These are phyloP conservation scores for Neodiprion virginianus DNA, from an alignment of 1,140 invertebrate genomes.

Conservation along the genomic window DNA sequence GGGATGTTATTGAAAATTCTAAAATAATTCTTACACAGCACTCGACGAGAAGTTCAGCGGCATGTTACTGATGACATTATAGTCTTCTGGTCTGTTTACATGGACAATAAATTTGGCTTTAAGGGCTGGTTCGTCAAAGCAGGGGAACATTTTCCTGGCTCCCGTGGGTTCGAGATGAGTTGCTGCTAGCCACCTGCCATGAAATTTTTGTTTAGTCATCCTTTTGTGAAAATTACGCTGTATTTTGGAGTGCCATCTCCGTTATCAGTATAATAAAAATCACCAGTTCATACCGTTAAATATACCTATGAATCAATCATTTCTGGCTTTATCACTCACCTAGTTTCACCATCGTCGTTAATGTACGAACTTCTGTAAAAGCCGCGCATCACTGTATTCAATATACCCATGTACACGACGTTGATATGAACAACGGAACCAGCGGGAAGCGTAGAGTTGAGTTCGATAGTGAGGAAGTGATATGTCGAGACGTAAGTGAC, in stretches of 20 bases:
- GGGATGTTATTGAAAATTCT: too few relatives aligned
- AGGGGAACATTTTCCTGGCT: conserved; percentile 70
- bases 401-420: conserved; percentile 62
- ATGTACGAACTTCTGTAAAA: conserved; percentile 83
- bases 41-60: conserved; percentile 30
- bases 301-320: conserved; percentile 8
- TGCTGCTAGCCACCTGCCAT: conserved; percentile 61
- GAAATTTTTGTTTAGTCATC: neutral
- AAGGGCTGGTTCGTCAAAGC: conserved; percentile 74
- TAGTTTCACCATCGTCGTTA: conserved; percentile 49
- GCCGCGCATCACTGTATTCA: conserved; percentile 71
- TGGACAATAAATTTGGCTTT: conserved; percentile 69
- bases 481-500: neutral
- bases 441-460: conserved; percentile 42
- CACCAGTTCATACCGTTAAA: conserved; percentile 9
- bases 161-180: conserved; percentile 70
- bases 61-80: conserved; percentile 60
- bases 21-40: neutral
- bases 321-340: conserved; percentile 40
- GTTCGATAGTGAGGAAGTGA: conserved; percentile 45
- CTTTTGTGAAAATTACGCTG: neutral
- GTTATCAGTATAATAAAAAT: neutral
- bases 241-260: neutral
- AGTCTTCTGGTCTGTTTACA: conserved; percentile 47
- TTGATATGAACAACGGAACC: conserved; percentile 53